phyloP scores from a whole-genome alignment of 2,888 invertebrate species.

The Drosophila lacicola region DNA sequence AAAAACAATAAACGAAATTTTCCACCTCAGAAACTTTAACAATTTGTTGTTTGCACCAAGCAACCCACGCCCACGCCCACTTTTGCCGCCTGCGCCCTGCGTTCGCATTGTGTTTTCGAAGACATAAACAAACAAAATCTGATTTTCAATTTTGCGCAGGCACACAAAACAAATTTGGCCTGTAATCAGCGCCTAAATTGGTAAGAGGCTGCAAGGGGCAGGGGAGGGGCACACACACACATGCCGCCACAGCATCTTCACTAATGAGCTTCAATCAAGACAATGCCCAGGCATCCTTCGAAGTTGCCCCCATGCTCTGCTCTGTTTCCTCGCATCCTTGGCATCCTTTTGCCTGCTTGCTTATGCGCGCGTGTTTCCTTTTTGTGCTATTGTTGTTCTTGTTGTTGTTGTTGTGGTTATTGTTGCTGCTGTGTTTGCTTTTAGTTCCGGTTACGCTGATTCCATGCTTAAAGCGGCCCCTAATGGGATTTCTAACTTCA shows the following conservation, averaged over 20 bases:
- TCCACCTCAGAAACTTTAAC: conserved; percentile 83
- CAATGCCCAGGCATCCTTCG: conserved; percentile 67
- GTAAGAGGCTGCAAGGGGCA: conserved; percentile 21
- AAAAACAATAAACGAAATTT: conserved; percentile 78
- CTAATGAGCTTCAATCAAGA: conserved; percentile 79
- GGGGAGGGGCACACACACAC: conserved; percentile 6
- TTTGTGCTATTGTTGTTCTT: conserved; percentile 9
- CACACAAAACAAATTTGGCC: conserved; percentile 79
- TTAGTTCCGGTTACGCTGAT: conserved; percentile 80
- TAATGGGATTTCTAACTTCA: conserved; percentile 72
- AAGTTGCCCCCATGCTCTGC: neutral
- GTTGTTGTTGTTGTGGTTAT: conserved; percentile 1
- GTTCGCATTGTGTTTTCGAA: conserved; percentile 47
- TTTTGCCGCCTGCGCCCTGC: neutral
- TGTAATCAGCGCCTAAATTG: conserved; percentile 80
- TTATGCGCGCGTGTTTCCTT: conserved; percentile 77
- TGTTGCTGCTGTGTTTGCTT: conserved; percentile 58
- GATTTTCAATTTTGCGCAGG: conserved; percentile 76
- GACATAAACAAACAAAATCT: conserved; percentile 76
- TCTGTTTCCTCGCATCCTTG: conserved; percentile 22
- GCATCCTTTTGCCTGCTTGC: conserved; percentile 68
- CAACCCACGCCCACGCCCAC: neutral
- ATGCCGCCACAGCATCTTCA: conserved; percentile 32
- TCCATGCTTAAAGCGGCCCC: conserved; percentile 75
- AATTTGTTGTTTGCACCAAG: conserved; percentile 59